Conservation (phyloP, 2,113 vertebrate species). For the Elanus axillaris region DNA sequence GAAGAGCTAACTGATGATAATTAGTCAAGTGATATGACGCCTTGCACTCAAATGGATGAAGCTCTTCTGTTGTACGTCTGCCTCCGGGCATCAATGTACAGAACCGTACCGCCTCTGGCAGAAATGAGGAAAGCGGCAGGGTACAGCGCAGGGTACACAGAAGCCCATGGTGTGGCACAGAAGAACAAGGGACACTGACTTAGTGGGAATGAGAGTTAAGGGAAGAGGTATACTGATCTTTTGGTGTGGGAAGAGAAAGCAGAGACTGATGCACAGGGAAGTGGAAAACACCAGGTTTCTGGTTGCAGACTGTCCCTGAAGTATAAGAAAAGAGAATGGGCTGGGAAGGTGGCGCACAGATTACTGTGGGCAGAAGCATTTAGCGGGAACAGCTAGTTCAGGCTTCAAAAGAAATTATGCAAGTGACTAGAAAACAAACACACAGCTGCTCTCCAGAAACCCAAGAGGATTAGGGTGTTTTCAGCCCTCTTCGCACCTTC, state of each 20-base stretch:
- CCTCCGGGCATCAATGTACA: not conserved
- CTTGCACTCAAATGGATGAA: not conserved
- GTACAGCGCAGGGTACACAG: not conserved
- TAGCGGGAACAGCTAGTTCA: not conserved
- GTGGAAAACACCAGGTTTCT: fast-evolving
- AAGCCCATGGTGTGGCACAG: not conserved
- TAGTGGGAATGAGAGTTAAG: not conserved
- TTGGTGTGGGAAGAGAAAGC: not conserved
- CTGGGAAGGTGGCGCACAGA: not conserved
- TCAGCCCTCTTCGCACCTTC: not conserved
- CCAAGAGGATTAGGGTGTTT: not conserved
- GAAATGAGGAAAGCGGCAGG: not conserved
- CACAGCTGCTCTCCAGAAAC: not conserved
- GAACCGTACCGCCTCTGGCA: not conserved
- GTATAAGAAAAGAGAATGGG: not conserved
- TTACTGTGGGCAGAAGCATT: not conserved
- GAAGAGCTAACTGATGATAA: not conserved
- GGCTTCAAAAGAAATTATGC: not conserved
- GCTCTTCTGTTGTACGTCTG: not conserved
- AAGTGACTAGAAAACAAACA: not conserved
- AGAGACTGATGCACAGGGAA: not conserved
- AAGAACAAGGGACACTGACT: not conserved
- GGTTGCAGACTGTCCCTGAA: not conserved
- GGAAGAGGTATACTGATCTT: not conserved
- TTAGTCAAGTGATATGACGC: not conserved